Evolutionary conservation across 2,113 vertebrate species (phyloP), one percentile per base, ranked within the genome.

Genomic region (Cranoglanis bouderius): DNA sequence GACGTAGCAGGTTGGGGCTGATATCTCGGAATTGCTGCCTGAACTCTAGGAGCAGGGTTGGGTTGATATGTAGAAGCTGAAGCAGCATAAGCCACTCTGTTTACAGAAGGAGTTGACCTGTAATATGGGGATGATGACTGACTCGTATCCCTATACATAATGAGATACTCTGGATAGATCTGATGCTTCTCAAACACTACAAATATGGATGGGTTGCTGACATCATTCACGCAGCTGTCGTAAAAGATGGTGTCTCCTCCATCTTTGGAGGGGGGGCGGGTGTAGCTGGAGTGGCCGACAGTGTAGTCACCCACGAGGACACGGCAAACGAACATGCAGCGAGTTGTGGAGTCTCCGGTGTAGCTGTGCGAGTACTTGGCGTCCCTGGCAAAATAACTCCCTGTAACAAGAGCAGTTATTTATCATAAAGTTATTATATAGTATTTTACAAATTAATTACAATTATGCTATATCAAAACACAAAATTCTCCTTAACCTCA

Each of bases 111-210:
- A 12, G 3, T 26, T 12, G 43, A 9, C 13, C 18, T 21, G 40
- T 83, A 43, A 46, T 38, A 51, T 3, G 35, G 18, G 9, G 70
- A 49, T 14, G 67, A 51, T 1, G 51, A 10, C 12, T 5, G 19
- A 51, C 18, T 61, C 9, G 7, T 21, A 5, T 91, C 89, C 0
- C 4, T 32, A 32, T 97, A 97, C 77, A 94, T 90, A 80, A 97
- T 97, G 29, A 97, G 67, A 84, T 97, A 97, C 90, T 97, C 96
- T 0, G 97, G 97, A 85, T 97, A 97, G 87, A 96, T 91, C 91
- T 97, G 97, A 77, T 96, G 95, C 88, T 97, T 97, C 92, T 97
- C 97, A 61, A 97, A 97, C 89, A 97, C 90, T 8, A 97, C 97
- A 12, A 97, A 97, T 88, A 97, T 96, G 19, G 96, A 94, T 1